These are phyloP conservation scores for Tetragonula clypearis DNA, from an alignment of 1,140 invertebrate genomes.

Conservation along the genomic window DNA sequence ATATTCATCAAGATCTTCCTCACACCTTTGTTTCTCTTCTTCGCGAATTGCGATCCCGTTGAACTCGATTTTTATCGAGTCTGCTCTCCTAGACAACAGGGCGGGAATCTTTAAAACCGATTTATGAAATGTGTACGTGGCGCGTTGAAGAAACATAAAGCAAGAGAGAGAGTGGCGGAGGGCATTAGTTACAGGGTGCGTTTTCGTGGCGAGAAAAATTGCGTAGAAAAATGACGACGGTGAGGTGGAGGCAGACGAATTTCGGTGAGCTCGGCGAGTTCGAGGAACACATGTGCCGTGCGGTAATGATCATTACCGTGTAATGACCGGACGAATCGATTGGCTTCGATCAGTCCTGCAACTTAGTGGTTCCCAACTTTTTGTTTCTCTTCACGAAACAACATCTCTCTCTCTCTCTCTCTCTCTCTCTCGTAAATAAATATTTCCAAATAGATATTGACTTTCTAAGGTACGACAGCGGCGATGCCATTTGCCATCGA, in stretches of 20 bases:
- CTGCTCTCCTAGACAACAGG: neutral
- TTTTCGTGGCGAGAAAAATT: neutral
- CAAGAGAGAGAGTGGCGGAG: neutral
- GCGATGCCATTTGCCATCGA: too few species aligned
- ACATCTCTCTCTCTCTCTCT: neutral
- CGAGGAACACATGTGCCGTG: slow-evolving; percentile 58
- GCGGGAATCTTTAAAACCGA: neutral
- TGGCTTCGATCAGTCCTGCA: slow-evolving; percentile 50
- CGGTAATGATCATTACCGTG: slow-evolving; percentile 65
- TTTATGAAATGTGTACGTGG: neutral
- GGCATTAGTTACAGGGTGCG: slow-evolving; percentile 2
- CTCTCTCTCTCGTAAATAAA: neutral
- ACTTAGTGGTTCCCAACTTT: slow-evolving; percentile 35
- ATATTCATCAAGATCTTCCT: neutral
- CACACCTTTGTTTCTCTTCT: neutral
- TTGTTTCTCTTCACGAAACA: neutral
- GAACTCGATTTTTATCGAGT: neutral
- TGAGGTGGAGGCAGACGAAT: slow-evolving; percentile 44
- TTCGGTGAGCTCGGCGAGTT: slow-evolving; percentile 55
- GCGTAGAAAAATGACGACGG: slow-evolving; percentile 23
- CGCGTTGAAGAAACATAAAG: neutral
- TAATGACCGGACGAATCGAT: slow-evolving; percentile 68
- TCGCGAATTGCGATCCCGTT: neutral
- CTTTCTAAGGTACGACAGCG: too few species aligned
- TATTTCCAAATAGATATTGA: too few species aligned